phyloP scores from a whole-genome alignment of 2,888 invertebrate species.

The Incurvaria masculella region DNA sequence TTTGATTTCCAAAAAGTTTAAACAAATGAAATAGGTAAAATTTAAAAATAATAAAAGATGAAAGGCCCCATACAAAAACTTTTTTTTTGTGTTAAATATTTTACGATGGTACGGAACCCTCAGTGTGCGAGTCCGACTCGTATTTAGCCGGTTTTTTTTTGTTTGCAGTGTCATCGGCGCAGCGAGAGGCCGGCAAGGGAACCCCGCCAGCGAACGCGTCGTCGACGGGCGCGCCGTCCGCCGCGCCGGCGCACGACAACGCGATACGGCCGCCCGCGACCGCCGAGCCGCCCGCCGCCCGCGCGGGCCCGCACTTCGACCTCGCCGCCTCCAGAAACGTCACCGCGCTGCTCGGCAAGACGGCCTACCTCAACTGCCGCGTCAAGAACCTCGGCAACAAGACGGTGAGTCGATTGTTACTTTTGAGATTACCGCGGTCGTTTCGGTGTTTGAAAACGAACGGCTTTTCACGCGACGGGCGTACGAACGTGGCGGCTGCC shows the following conservation, averaged over 20 bases:
- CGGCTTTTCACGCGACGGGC: too few species aligned
- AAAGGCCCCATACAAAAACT: too few species aligned
- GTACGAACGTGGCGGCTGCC: too few species aligned
- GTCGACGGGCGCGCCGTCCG: conserved; percentile 51
- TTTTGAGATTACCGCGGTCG: too few species aligned
- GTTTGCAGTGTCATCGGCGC: conserved; percentile 45
- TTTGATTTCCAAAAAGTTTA: too few species aligned
- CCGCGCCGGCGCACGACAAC: conserved; percentile 60
- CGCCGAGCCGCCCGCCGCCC: conserved; percentile 47
- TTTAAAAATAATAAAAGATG: too few species aligned
- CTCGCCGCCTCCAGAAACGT: conserved; percentile 68
- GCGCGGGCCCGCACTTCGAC: conserved; percentile 74
- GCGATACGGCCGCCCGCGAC: conserved; percentile 35
- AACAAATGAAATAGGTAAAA: too few species aligned
- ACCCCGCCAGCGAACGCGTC: conserved; percentile 36
- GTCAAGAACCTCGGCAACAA: conserved; percentile 90
- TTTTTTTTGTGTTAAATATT: too few species aligned
- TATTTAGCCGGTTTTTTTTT: too few species aligned
- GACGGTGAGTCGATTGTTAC: conserved; percentile 69
- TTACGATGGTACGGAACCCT: too few species aligned
- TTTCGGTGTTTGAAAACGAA: too few species aligned
- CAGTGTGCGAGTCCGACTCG: too few species aligned
- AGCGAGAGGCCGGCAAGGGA: conserved; percentile 44
- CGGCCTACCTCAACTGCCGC: conserved; percentile 85
- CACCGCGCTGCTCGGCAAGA: conserved; percentile 84